Conservation (phyloP, 2,797 vertebrate species). For the Esox lucius region DNA sequence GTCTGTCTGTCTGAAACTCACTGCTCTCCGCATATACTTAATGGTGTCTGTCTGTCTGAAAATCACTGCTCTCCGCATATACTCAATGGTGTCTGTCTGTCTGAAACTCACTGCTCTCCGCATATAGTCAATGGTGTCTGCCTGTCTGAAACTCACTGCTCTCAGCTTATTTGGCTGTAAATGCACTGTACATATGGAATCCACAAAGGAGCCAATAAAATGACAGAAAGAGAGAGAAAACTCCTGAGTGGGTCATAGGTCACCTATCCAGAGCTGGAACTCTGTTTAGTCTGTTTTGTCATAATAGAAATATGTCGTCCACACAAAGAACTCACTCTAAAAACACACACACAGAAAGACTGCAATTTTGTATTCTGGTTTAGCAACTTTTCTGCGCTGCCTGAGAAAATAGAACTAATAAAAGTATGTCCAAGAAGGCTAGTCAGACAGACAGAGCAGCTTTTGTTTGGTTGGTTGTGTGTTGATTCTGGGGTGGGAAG, state of each 20-base stretch:
- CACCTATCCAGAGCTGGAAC: constrained; percentile 52
- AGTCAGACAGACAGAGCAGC: constrained; percentile 44
- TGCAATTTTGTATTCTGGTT: constrained; percentile 60
- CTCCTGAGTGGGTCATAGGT: constrained; percentile 50
- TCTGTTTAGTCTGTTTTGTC: constrained; percentile 79
- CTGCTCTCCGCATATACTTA: constrained; percentile 52
- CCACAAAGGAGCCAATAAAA: constrained; percentile 58
- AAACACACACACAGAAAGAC: constrained; percentile 26
- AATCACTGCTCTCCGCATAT: no score
- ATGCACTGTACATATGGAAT: constrained; percentile 48
- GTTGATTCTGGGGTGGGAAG: constrained; percentile 62
- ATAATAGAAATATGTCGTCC: constrained; percentile 72
- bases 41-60: no score
- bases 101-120: no score
- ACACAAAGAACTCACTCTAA: constrained; percentile 54
- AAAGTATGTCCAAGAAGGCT: constrained; percentile 55
- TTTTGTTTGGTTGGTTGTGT: constrained; percentile 52
- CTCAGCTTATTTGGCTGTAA: constrained; percentile 56
- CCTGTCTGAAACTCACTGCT: constrained; percentile 41
- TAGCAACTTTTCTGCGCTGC: constrained; percentile 58
- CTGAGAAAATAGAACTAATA: constrained; percentile 64
- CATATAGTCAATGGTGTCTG: not conserved
- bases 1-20: constrained; percentile 32
- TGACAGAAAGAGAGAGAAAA: constrained; percentile 46
- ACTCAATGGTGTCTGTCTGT: not conserved